Conservation (phyloP, 2,888 invertebrate species). For the Xestoiulus laeticollis region DNA sequence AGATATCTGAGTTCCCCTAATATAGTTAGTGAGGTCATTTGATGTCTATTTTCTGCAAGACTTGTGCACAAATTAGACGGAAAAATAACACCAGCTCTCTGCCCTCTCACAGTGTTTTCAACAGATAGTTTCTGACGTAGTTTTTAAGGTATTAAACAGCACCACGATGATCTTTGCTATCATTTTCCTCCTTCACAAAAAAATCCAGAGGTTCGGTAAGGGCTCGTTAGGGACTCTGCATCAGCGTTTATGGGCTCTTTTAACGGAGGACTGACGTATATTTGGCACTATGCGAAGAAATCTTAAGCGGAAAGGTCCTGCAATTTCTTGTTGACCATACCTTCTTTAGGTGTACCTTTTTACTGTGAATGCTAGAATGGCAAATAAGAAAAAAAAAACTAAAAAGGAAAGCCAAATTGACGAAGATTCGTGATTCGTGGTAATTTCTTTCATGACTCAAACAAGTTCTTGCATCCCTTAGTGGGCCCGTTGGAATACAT, state of each 20-base stretch:
- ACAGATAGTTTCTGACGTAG: not conserved
- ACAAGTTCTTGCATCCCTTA: not conserved
- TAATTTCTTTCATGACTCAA: not conserved
- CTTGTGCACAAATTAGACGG: not conserved
- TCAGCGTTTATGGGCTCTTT: constrained; percentile 7
- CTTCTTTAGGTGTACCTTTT: not conserved
- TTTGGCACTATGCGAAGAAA: not conserved
- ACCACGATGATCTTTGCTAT: not conserved
- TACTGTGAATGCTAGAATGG: not conserved
- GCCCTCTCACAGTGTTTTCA: not conserved
- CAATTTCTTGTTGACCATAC: not conserved
- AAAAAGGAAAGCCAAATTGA: not conserved
- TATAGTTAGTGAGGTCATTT: not conserved
- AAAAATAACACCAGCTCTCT: not conserved
- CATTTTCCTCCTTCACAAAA: not conserved
- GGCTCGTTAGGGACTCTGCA: constrained; percentile 7
- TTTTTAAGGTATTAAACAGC: constrained; percentile 2
- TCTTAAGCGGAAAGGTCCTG: not conserved
- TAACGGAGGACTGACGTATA: not conserved
- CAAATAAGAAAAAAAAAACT: not conserved
- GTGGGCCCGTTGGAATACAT: constrained; percentile 10
- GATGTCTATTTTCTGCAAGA: not conserved
- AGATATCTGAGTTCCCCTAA: too few species aligned
- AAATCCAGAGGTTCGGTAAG: constrained; percentile 18
- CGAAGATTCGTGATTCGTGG: constrained; percentile 13